Evolutionary conservation across 2,888 invertebrate species (phyloP).

Genomic region (Nasonia oneida): DNA sequence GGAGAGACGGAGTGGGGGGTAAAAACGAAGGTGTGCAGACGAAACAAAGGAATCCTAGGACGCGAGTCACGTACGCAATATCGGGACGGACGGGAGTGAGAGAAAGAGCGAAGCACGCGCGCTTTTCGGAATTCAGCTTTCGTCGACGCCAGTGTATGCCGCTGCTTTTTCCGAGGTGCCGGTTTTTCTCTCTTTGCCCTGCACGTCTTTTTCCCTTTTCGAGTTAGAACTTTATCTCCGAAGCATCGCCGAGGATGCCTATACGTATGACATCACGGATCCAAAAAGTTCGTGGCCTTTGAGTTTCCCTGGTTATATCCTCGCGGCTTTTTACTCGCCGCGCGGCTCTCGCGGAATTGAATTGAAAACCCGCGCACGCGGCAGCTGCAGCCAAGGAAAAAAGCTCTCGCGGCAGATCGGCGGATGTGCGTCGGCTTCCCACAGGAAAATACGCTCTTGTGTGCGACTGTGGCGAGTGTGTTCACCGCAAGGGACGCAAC

Average conservation of each 20-base stretch:
- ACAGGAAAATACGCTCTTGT: slow-evolving; percentile 17
- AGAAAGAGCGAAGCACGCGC: slow-evolving; percentile 22
- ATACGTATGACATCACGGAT: neutral
- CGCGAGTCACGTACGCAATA: slow-evolving; percentile 53
- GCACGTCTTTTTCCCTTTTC: slow-evolving; percentile 31
- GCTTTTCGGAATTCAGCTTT: slow-evolving; percentile 53
- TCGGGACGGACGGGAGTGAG: slow-evolving; percentile 11
- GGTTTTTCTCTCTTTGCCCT: neutral
- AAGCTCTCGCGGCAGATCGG: neutral
- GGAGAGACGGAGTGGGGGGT: neutral
- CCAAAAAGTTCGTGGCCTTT: neutral
- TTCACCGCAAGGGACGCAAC: neutral
- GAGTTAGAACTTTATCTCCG: slow-evolving; percentile 29
- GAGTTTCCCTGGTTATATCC: neutral
- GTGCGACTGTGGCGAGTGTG: neutral
- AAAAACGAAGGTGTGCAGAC: neutral
- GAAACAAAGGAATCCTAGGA: slow-evolving; percentile 34
- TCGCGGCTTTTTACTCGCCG: neutral
- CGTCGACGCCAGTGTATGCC: neutral
- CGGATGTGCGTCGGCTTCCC: slow-evolving; percentile 30
- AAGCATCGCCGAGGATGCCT: neutral
- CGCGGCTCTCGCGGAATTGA: slow-evolving; percentile 33
- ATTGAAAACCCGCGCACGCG: slow-evolving; percentile 52
- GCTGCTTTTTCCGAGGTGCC: slow-evolving; percentile 19
- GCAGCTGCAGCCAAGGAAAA: slow-evolving; percentile 19